Base-by-base conservation (phyloP, 2,888 invertebrate genomes). In the Lochmaea capreae region DNA sequence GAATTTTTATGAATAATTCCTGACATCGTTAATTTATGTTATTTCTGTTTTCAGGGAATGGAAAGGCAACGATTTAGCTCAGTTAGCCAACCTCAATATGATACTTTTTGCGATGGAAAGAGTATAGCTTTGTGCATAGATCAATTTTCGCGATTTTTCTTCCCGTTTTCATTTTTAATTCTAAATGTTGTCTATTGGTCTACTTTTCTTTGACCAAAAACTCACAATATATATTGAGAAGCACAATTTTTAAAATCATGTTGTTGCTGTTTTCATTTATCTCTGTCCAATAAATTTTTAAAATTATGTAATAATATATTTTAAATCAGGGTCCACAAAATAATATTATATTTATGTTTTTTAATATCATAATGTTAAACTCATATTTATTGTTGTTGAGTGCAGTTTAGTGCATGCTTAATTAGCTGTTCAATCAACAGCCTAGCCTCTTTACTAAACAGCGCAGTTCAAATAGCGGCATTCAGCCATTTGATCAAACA, bases 181-280 rank as follows among this genome's bases (percentile, higher is more conserved):
- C 89, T 96, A n/a, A 96, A 96, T 85, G 92, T 96, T 78, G 94
- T 95, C 14, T 96, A 96, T 86, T 96, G 96, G 96, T 94, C 94
- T 81, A 95, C 95, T 75, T 95, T 95, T 87, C 89, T 93, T 43
- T 87, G 71, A 71, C 71, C 18, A 46, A 18, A 18, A 42, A 14
- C 11, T 18, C n/a, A 65, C 18, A 71, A 33, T 42, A 16, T 43
- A 46, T 65, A 33, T 43, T 52, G n/a, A 59, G 11, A 58, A 71
- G 71, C 71, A 71, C 71, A 71, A 71, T 62, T 71, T 71, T 69
- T 8, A 49, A 54, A 18, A 26, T 49, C 26, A 22, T 58, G 58
- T 67, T 65, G 43, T 65, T 66, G 43, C 33, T 66, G 33, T 66
- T 65, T 54, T 18, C 18, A 54, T 52, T 52, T 16, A 52, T 18